Evolutionary conservation across 2,113 vertebrate species (phyloP).

Genomic region (Nyctereutes procyonoides): DNA sequence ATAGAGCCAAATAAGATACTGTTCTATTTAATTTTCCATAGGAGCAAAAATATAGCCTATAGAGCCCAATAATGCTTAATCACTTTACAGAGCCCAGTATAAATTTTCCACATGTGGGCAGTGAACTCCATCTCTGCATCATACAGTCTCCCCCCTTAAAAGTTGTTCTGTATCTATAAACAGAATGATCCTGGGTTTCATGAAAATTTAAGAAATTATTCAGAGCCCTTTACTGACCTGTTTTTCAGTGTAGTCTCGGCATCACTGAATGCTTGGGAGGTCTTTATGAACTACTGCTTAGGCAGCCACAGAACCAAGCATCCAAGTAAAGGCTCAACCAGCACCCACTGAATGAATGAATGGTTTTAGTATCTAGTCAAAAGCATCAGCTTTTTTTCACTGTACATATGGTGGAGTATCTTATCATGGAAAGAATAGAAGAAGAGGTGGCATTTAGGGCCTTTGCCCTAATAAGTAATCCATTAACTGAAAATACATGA

Average conservation of each 20-base stretch:
- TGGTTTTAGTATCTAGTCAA: neutral
- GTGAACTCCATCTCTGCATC: neutral
- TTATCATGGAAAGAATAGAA: neutral
- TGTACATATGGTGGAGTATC: neutral
- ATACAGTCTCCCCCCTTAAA: neutral
- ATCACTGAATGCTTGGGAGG: neutral
- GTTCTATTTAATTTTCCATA: neutral
- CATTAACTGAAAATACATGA: slow-evolving; percentile 26
- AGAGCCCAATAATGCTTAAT: neutral
- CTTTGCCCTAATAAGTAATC: slow-evolving; percentile 60
- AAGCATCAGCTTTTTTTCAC: neutral
- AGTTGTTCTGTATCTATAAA: neutral
- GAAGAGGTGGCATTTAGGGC: neutral
- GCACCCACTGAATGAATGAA: neutral
- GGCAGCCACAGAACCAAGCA: neutral
- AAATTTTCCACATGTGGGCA: neutral
- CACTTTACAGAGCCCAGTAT: neutral
- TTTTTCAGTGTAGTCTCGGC: neutral
- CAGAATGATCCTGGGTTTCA: neutral
- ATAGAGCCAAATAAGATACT: neutral
- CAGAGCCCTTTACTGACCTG: neutral
- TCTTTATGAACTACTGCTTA: neutral
- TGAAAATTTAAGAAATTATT: neutral
- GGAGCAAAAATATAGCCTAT: neutral
- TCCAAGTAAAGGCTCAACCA: neutral